Percentiles rank a stretch among this genome's conserved stretches.
Conservation (phyloP, 2,113 vertebrate species). For the Carettochelys insculpta region DNA sequence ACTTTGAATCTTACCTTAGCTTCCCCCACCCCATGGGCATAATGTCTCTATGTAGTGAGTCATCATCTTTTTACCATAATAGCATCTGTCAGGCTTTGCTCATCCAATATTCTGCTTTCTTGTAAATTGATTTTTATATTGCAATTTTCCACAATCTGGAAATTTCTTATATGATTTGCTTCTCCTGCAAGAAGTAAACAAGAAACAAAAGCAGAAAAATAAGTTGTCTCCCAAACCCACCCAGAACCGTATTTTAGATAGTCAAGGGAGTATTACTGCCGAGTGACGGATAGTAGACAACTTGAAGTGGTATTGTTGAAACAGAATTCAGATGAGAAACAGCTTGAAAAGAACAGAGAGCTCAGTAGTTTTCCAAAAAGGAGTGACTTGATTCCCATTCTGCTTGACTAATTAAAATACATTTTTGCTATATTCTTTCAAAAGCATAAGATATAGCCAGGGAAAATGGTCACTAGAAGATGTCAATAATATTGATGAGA, state of each 20-base stretch:
- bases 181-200: not conserved
- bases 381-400: not conserved
- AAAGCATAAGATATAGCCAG: not conserved
- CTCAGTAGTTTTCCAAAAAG: not conserved
- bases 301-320: not conserved
- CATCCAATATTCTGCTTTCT: not conserved
- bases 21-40: not conserved
- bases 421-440: accelerated
- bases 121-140: not conserved
- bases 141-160: not conserved
- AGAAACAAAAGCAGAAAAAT: not conserved
- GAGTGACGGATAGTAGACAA: not conserved
- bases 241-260: not conserved
- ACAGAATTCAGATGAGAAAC: not conserved
- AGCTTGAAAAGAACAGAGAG: not conserved
- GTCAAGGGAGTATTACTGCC: not conserved
- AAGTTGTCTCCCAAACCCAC: not conserved
- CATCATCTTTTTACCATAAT: not conserved
- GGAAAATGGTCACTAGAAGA: accelerated
- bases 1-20: not conserved
- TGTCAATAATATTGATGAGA: accelerated
- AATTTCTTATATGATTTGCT: not conserved
- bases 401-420: not conserved
- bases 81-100: not conserved
- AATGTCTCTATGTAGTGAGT: not conserved